These are phyloP conservation scores for Apteryx mantelli DNA, from an alignment of 2,113 vertebrate species.

Conservation along the genomic window DNA sequence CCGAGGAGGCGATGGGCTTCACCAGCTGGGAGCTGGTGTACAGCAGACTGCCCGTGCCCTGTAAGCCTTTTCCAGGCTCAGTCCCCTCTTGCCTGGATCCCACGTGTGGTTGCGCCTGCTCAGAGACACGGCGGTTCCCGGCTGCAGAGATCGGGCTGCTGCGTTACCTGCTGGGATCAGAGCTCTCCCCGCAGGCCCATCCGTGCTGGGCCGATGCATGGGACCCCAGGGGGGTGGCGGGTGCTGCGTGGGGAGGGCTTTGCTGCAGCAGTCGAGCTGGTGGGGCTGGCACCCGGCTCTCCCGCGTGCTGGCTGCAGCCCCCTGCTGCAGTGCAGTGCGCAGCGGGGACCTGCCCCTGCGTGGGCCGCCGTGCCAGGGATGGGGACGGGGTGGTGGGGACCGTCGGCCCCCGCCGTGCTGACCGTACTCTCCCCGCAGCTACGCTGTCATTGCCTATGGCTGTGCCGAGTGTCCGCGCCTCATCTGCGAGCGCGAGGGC, in stretches of 20 bases:
- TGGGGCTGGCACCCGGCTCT: neutral
- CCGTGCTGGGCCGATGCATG: accelerated
- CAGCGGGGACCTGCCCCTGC: neutral
- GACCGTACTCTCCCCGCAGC: constrained; percentile 36
- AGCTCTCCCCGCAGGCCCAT: neutral
- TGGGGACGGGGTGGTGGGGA: too few relatives aligned
- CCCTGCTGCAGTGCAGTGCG: accelerated
- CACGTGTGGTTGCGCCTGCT: accelerated
- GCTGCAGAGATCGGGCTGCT: neutral
- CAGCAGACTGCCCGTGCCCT: neutral
- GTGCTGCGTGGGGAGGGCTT: neutral
- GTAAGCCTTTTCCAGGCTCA: neutral
- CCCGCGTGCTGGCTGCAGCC: neutral
- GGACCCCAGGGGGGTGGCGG: neutral
- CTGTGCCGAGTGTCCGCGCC: constrained; percentile 86
- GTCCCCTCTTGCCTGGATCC: accelerated
- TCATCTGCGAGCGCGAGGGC: constrained; percentile 83
- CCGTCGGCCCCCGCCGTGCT: accelerated
- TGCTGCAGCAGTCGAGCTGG: neutral
- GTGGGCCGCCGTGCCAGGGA: accelerated
- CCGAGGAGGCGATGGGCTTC: accelerated
- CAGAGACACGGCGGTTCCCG: accelerated
- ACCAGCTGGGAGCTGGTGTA: neutral
- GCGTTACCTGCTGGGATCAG: neutral
- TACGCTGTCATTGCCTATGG: constrained; percentile 87